Evolutionary conservation across 2,888 invertebrate species (phyloP), one percentile per base, ranked within the genome.

Genomic region (Volucella inanis): DNA sequence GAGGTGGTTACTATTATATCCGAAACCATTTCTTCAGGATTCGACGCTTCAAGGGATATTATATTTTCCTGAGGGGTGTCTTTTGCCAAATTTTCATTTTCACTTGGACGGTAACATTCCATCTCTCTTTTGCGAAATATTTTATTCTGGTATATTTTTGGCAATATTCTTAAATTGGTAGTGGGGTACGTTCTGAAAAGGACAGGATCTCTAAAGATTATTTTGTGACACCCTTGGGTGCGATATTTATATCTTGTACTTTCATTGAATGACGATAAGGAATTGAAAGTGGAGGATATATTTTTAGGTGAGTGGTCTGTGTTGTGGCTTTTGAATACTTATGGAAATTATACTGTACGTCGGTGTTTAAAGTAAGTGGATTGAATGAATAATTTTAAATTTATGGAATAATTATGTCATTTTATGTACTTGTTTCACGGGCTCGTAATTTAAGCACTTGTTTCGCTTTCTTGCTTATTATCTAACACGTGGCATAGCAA

Each of bases 181-280:
- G 9, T 38, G n/a, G 31, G 54, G 38, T 9, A 38, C 38, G 12
- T 38, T 38, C 0, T 8, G 10, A 11, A 18, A 22, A 12, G 22
- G n/a, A n/a, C 31, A 54, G 38, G n/a, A 38, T 31, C 38, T 38
- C 31, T 38, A 8, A 9, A 14, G 54, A n/a, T 1, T n/a, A 38
- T 14, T 57, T 57, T 57, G 15, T 57, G 2, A 55, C 38, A 38
- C 57, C 41, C 57, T 41, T 2, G 41, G 39, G 57, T 59, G 41
- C 41, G 15, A 41, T 59, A 39, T 59, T 43, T 43, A 61, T 18
- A 61, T 45, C 43, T 12, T 1, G 15, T 3, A 22, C 41, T 22
- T 61, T 6, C 15, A 2, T 8, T 10, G 0, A 3, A 3, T 45
- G 31, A 6, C n/a, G 59, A 43, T 18, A 22, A 3, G 8, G 12